A percentile compares a stretch with the other conserved stretches of the same genome.
These are phyloP conservation scores for Pseudomyrmex gracilis DNA, from an alignment of 1,140 invertebrate species.

Conservation along the genomic window DNA sequence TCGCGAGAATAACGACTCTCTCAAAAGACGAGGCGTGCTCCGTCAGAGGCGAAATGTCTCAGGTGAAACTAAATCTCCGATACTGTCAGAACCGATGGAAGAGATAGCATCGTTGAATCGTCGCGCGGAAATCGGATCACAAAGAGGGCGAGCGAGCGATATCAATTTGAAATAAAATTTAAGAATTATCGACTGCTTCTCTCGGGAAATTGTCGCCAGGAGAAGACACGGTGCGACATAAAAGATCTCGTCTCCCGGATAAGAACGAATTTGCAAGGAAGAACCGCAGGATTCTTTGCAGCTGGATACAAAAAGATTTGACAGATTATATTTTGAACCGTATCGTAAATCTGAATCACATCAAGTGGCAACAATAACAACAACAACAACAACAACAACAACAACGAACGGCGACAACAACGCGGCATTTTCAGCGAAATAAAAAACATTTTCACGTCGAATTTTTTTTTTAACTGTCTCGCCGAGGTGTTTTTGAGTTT, in stretches of 20 bases:
- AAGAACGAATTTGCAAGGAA: not conserved
- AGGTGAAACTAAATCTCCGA: slow-evolving; percentile 33
- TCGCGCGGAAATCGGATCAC: slow-evolving; percentile 38
- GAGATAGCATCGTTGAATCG: slow-evolving; percentile 65
- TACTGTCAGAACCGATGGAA: slow-evolving; percentile 57
- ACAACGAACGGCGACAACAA: not conserved
- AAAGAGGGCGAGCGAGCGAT: slow-evolving; percentile 28
- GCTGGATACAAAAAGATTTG: not conserved
- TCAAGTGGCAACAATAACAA: not conserved
- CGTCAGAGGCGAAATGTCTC: slow-evolving; percentile 42
- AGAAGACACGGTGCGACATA: slow-evolving; percentile 9
- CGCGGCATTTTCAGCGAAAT: not conserved
- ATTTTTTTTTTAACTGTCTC: not conserved
- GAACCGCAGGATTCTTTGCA: slow-evolving; percentile 4
- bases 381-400: not conserved
- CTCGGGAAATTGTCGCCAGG: not conserved
- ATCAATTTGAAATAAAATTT: slow-evolving; percentile 11
- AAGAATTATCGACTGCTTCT: slow-evolving; percentile 11
- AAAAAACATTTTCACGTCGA: slow-evolving; percentile 7
- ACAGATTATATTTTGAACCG: not conserved
- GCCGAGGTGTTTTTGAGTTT: not conserved
- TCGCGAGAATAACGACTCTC: slow-evolving; percentile 11
- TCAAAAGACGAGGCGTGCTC: slow-evolving; percentile 8
- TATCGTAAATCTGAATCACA: too few relatives aligned
- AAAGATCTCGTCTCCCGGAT: slow-evolving; percentile 14